Conservation (phyloP, 1,140 invertebrate genomes). For the Papilio xuthus region DNA sequence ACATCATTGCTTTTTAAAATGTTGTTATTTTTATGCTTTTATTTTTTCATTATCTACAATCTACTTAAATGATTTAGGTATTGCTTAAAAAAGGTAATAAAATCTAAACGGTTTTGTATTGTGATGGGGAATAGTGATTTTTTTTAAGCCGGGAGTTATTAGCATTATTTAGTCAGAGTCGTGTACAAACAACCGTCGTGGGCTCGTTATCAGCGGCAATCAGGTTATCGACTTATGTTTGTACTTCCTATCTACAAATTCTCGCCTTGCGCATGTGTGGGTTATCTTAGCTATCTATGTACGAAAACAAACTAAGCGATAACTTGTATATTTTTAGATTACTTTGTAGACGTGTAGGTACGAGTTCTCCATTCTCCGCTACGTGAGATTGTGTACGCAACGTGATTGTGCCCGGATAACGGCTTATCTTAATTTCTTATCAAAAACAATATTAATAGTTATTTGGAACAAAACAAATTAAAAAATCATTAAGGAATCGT, state of each 20-base stretch:
- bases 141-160: slow-evolving; percentile 46
- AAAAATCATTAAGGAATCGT: slow-evolving; percentile 48
- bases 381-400: slow-evolving; percentile 38
- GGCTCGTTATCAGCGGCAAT: slow-evolving; percentile 68
- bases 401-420: slow-evolving; percentile 41
- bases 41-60: too few relatives aligned
- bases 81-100: background rate
- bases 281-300: slow-evolving; percentile 65
- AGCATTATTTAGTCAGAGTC: slow-evolving; percentile 58
- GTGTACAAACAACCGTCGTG: slow-evolving; percentile 53
- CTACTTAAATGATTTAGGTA: background rate
- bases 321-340: slow-evolving; percentile 63
- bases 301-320: slow-evolving; percentile 60
- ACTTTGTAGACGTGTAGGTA: slow-evolving; percentile 40
- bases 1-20: too few relatives aligned
- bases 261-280: slow-evolving; percentile 56
- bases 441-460: slow-evolving; percentile 43
- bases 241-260: slow-evolving; percentile 71
- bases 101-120: background rate
- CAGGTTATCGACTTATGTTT: slow-evolving; percentile 78
- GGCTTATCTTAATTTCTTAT: slow-evolving; percentile 39
- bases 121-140: background rate
- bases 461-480: slow-evolving; percentile 54
- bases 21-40: too few relatives aligned
- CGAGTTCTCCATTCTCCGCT: slow-evolving; percentile 16